Percentiles rank a stretch among this genome's conserved stretches.
These are phyloP conservation scores for Plemyria rubiginata DNA, from an alignment of 2,888 invertebrate genomes.

Conservation along the genomic window DNA sequence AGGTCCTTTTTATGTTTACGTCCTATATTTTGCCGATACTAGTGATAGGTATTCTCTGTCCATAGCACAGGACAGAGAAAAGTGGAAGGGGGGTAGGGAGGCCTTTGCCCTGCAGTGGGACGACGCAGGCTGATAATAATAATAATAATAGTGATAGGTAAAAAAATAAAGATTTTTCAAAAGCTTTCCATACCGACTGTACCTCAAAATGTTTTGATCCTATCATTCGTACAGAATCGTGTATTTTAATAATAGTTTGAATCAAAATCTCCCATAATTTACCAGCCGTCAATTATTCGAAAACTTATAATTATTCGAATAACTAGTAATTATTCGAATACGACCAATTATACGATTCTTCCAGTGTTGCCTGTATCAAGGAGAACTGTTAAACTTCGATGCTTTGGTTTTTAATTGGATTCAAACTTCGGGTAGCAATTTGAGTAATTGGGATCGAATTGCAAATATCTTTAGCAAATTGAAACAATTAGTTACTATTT, in stretches of 20 bases:
- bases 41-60: no score
- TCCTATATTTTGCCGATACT: no score
- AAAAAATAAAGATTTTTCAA: no score
- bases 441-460: slow-evolving; percentile 18
- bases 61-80: no score
- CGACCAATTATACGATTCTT: slow-evolving; percentile 38
- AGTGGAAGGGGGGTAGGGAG: no score
- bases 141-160: no score
- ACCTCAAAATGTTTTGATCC: slow-evolving; percentile 36
- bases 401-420: slow-evolving; percentile 35
- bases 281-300: slow-evolving; percentile 42
- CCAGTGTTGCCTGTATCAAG: slow-evolving; percentile 37
- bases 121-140: no score
- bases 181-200: slow-evolving; percentile 20
- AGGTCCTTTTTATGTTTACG: no score
- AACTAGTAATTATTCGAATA: slow-evolving; percentile 42
- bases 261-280: slow-evolving; percentile 39
- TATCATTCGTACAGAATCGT: slow-evolving; percentile 40
- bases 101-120: no score
- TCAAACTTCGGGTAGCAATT: slow-evolving; percentile 29
- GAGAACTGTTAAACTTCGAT: slow-evolving; percentile 36
- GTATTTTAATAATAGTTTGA: slow-evolving; percentile 42
- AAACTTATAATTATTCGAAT: slow-evolving; percentile 37
- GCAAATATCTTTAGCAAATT: not conserved
- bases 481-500: not conserved